These are phyloP conservation scores for mouse (Mus musculus) DNA, from an alignment of 2,113 vertebrate genomes.

Conservation along the genomic window DNA sequence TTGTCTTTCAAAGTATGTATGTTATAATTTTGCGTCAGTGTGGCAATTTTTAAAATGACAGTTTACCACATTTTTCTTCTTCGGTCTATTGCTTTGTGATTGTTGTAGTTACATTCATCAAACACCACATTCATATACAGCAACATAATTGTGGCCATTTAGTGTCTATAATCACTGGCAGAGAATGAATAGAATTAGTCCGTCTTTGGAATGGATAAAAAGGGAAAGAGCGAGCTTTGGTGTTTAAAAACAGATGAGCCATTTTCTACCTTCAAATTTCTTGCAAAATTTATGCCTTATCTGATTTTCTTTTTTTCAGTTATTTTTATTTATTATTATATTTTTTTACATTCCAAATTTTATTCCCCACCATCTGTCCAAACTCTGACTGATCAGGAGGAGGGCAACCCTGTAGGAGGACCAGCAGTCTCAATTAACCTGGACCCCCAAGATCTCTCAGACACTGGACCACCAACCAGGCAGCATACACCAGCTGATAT, in stretches of 20 bases:
- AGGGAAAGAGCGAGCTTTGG: conserved; percentile 30
- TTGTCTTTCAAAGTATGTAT: conserved; percentile 31
- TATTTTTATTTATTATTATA: no score
- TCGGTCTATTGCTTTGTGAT: conserved; percentile 66
- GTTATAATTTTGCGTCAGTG: conserved; percentile 70
- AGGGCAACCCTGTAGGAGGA: no score
- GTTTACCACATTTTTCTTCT: conserved; percentile 68
- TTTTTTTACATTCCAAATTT: no score
- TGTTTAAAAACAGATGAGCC: conserved; percentile 76
- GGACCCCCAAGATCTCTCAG: no score
- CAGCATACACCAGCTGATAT: no score
- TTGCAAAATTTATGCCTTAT: conserved; percentile 52
- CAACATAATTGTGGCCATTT: conserved; percentile 59
- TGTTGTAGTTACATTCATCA: conserved; percentile 76
- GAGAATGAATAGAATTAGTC: conserved; percentile 74
- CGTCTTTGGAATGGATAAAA: conserved; percentile 49
- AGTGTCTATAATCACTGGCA: conserved; percentile 69
- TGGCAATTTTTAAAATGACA: conserved; percentile 76
- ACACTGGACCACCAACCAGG: no score
- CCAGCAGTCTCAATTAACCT: no score
- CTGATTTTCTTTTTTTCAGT: conserved; percentile 36
- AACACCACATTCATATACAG: conserved; percentile 67
- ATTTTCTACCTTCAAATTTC: conserved; percentile 66
- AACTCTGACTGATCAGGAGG: no score
- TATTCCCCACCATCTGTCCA: no score